Evolutionary conservation across 2,888 invertebrate genomes (phyloP).

Genomic region (Troides helena): DNA sequence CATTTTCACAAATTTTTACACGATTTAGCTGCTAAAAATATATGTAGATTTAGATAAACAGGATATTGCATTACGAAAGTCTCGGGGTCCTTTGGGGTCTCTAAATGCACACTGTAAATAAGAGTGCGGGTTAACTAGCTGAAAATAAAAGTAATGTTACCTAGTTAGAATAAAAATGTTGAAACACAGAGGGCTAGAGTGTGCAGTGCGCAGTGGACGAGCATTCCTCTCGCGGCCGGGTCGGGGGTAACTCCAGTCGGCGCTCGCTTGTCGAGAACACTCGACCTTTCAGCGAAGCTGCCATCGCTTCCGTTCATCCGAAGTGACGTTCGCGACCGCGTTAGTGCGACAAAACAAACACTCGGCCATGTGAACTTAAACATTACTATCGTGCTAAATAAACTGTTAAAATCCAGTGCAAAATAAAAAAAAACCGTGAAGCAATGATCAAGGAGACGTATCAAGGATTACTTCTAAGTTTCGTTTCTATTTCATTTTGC

Average conservation of each 20-base stretch:
- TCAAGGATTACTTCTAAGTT: slow-evolving; percentile 73
- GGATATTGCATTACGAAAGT: slow-evolving; percentile 16
- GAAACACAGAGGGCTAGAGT: slow-evolving; percentile 50
- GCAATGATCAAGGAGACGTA: slow-evolving; percentile 73
- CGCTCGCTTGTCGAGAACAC: slow-evolving; percentile 59
- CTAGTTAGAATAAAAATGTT: slow-evolving; percentile 51
- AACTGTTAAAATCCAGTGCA: slow-evolving; percentile 25
- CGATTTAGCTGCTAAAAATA: slow-evolving; percentile 3
- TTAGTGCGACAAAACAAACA: slow-evolving; percentile 35
- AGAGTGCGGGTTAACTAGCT: slow-evolving; percentile 34
- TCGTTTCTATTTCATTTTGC: slow-evolving; percentile 73
- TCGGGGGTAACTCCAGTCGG: slow-evolving; percentile 53
- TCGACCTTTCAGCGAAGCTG: slow-evolving; percentile 55
- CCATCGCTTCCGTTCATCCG: slow-evolving; percentile 46
- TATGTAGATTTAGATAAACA: background rate
- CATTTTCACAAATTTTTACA: background rate
- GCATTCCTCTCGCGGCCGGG: slow-evolving; percentile 44
- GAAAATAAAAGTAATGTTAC: slow-evolving; percentile 45
- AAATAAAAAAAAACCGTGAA: slow-evolving; percentile 29
- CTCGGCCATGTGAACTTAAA: slow-evolving; percentile 30
- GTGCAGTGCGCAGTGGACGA: slow-evolving; percentile 64
- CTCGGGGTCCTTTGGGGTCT: background rate
- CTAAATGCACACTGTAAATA: slow-evolving; percentile 31
- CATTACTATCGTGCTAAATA: slow-evolving; percentile 29
- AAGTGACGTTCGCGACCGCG: slow-evolving; percentile 37